Percentiles rank a stretch among this genome's conserved stretches.
Conservation (phyloP, 2,113 vertebrate genomes). For the Euleptes europaea region DNA sequence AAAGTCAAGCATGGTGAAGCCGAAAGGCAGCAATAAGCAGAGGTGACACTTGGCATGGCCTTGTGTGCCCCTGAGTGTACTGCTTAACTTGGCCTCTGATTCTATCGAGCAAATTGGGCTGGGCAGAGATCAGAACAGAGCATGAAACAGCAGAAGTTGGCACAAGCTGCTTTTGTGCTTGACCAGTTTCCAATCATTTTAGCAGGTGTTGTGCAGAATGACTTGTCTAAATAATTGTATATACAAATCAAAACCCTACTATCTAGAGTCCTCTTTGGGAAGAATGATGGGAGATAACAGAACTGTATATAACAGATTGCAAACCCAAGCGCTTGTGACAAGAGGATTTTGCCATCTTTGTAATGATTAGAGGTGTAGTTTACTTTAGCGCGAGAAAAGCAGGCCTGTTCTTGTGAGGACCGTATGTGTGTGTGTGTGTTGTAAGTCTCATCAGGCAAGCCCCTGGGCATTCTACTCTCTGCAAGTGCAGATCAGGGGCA, state of each 20-base stretch:
- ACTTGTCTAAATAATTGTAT: neutral
- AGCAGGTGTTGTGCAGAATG: no score
- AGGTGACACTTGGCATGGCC: neutral
- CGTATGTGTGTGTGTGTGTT: neutral
- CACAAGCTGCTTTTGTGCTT: neutral
- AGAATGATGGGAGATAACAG: neutral
- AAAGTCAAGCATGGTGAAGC: neutral
- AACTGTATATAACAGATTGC: neutral
- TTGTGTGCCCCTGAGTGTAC: neutral
- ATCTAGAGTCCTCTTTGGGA: neutral
- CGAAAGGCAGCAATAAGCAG: neutral
- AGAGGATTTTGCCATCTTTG: neutral
- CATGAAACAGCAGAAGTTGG: no score
- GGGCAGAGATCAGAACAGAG: neutral
- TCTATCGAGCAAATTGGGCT: neutral
- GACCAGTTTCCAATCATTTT: neutral
- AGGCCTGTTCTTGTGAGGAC: neutral
- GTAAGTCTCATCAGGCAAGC: neutral
- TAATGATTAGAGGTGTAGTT: neutral
- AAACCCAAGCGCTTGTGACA: neutral
- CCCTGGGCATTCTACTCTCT: neutral
- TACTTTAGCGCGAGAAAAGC: neutral
- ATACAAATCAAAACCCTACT: neutral
- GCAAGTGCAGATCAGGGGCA: neutral
- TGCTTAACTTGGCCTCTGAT: neutral